These are phyloP conservation scores for Cydia splendana DNA, from an alignment of 1,140 invertebrate species.

Conservation along the genomic window DNA sequence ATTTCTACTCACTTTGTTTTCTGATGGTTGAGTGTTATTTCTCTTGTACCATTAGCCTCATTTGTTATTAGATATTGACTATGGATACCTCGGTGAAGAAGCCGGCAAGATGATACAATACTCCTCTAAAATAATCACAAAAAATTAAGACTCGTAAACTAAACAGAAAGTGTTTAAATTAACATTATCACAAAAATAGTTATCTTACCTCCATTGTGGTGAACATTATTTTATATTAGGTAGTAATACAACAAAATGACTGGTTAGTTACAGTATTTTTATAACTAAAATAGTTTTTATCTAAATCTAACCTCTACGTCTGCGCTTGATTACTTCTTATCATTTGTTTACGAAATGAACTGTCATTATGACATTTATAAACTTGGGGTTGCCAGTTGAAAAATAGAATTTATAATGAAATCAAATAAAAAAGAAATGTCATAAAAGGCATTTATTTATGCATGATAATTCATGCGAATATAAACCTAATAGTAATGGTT, in stretches of 20 bases:
- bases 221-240: constrained; percentile 36
- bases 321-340: constrained; percentile 4
- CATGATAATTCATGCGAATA: constrained; percentile 37
- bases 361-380: constrained; percentile 30
- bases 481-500: not conserved
- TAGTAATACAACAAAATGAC: not conserved
- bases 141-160: not conserved
- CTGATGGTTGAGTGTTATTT: constrained; percentile 70
- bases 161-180: not conserved
- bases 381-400: constrained; percentile 38
- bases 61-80: constrained; percentile 57
- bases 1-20: constrained; percentile 66
- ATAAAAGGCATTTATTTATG: constrained; percentile 27
- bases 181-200: not conserved
- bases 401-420: constrained; percentile 35
- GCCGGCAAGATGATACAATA: constrained; percentile 39
- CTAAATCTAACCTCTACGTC: not conserved
- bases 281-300: not conserved
- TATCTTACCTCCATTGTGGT: constrained; percentile 43
- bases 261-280: not conserved
- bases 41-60: constrained; percentile 63
- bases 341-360: not conserved
- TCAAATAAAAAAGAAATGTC: constrained; percentile 33
- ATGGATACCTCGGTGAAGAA: constrained; percentile 46
- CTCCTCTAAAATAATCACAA: constrained; percentile 53